These are phyloP conservation scores for Trachelus stipa DNA, from an alignment of 2,888 invertebrate genomes.

Conservation along the genomic window DNA sequence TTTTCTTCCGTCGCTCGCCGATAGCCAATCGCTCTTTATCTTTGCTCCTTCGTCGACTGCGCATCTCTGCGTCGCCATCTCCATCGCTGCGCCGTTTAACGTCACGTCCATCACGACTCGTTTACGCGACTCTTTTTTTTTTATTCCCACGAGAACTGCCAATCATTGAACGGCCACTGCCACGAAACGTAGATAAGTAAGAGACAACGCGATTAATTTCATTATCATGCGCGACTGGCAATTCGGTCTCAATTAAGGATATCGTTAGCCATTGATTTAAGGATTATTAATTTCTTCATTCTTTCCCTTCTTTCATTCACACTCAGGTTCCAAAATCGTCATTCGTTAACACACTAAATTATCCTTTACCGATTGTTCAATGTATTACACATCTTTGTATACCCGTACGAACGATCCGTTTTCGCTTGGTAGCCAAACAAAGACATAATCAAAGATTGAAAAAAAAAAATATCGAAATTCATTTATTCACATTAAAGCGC, in stretches of 20 bases:
- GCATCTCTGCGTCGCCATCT: conserved; percentile 14
- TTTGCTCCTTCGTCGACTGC: background rate
- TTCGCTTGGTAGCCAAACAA: conserved; percentile 13
- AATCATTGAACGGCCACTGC: conserved; percentile 11
- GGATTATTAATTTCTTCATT: background rate
- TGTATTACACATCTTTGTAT: background rate
- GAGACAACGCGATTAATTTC: background rate
- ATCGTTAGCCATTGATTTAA: background rate
- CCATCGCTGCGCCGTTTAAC: background rate
- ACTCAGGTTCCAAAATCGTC: background rate
- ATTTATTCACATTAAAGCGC: background rate
- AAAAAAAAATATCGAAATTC: background rate
- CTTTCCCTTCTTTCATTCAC: background rate
- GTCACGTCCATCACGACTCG: background rate
- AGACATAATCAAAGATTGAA: background rate
- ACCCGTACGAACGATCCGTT: conserved; percentile 25
- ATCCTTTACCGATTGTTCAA: background rate
- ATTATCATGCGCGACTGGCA: background rate
- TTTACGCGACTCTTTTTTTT: background rate
- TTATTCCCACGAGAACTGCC: background rate
- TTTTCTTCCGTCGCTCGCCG: background rate
- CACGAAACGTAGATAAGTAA: background rate
- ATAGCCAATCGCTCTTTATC: background rate
- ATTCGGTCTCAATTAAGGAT: background rate
- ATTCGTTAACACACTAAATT: background rate